Percentiles rank a stretch among this genome's conserved stretches.
These are phyloP conservation scores for Oxygymnocypris stewartii DNA, from an alignment of 2,113 vertebrate genomes.

Conservation along the genomic window DNA sequence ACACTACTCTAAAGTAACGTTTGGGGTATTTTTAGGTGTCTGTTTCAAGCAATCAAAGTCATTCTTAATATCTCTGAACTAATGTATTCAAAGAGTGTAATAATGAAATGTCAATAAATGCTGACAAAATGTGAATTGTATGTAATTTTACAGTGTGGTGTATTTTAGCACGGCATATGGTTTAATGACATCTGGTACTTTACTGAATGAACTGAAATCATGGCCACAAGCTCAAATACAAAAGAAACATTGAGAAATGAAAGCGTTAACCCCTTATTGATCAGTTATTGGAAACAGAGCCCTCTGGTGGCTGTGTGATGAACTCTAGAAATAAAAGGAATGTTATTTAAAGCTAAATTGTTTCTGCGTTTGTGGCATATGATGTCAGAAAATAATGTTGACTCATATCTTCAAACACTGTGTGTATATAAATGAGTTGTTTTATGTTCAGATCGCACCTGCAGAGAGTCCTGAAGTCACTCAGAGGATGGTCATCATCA, in stretches of 20 bases:
- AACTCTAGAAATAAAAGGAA: neutral
- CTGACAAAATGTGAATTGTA: neutral
- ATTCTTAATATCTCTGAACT: neutral
- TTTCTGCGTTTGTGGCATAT: neutral
- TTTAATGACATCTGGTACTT: neutral
- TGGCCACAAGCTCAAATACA: neutral
- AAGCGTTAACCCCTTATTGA: neutral
- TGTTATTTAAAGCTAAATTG: neutral
- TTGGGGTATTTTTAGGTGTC: too few species aligned
- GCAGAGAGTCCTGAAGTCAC: constrained; percentile 85
- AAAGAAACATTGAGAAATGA: neutral
- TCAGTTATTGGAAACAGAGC: neutral
- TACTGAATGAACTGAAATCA: neutral
- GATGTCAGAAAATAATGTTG: neutral
- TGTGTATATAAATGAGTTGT: too few species aligned
- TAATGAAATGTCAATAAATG: neutral
- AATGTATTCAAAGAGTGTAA: neutral
- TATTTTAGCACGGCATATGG: neutral
- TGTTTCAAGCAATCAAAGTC: neutral
- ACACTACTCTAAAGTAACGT: too few species aligned
- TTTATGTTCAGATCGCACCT: constrained; percentile 88
- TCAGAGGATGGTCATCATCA: constrained; percentile 93
- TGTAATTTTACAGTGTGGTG: neutral
- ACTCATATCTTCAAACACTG: neutral
- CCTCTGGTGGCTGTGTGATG: neutral